Conservation (phyloP, 2,888 invertebrate species). For the Protodeltote pygarga region DNA sequence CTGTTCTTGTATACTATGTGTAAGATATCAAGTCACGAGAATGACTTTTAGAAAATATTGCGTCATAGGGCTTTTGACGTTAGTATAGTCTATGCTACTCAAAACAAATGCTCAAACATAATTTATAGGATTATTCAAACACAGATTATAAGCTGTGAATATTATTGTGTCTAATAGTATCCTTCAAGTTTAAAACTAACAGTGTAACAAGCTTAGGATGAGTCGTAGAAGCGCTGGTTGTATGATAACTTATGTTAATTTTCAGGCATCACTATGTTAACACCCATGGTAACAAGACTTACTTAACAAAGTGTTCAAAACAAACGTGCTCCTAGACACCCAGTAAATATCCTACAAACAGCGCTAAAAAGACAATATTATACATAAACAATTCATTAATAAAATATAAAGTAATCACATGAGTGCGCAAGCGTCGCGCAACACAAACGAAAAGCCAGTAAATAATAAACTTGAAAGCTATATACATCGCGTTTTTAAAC, state of each 20-base stretch:
- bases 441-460: conserved; percentile 44
- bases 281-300: conserved; percentile 40
- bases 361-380: conserved; percentile 35
- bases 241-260: conserved; percentile 8
- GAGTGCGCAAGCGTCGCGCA: conserved; percentile 19
- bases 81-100: conserved; percentile 14
- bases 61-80: conserved; percentile 12
- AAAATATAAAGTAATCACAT: conserved; percentile 41
- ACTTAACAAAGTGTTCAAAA: conserved; percentile 32
- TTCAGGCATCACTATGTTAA: conserved; percentile 17
- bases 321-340: not conserved
- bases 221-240: conserved; percentile 32
- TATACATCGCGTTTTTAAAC: conserved; percentile 63
- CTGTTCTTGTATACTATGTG: conserved; percentile 7
- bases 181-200: conserved; percentile 39
- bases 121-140: conserved; percentile 19
- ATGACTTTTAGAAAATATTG: conserved; percentile 14
- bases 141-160: conserved; percentile 14
- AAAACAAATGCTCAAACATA: conserved; percentile 23
- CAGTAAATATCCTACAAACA: conserved; percentile 26
- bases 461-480: conserved; percentile 59
- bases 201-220: conserved; percentile 42
- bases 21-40: conserved; percentile 10
- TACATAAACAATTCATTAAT: conserved; percentile 47
- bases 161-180: conserved; percentile 30